These are phyloP conservation scores for Tipula vernalis DNA, from an alignment of 2,888 invertebrate genomes.

Conservation along the genomic window DNA sequence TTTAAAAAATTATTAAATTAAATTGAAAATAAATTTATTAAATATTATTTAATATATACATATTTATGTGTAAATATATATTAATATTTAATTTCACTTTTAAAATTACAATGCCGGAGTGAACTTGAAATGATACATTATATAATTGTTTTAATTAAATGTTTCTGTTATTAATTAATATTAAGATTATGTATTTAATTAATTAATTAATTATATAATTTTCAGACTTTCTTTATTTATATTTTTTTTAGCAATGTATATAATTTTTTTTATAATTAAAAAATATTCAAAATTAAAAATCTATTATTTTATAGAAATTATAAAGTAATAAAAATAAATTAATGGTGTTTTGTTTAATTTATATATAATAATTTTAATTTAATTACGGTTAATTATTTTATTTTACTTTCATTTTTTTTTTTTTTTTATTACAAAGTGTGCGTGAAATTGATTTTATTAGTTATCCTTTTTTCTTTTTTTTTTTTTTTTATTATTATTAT, in stretches of 20 bases:
- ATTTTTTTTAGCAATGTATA: background rate
- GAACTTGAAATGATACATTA: background rate
- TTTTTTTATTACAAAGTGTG: background rate
- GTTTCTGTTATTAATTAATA: background rate
- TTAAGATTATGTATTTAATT: conserved; percentile 4
- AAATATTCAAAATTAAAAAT: background rate
- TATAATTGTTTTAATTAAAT: background rate
- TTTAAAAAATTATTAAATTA: background rate
- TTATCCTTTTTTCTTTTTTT: background rate
- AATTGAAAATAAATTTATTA: background rate
- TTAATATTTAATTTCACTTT: background rate
- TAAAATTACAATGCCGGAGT: background rate
- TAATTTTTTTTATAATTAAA: background rate
- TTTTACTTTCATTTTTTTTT: background rate
- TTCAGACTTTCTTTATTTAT: background rate
- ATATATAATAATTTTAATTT: background rate
- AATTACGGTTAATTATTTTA: background rate
- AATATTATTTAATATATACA: background rate
- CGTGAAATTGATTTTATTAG: background rate
- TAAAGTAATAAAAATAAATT: background rate
- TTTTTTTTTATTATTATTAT: background rate
- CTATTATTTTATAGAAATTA: background rate
- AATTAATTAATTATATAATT: conserved; percentile 4
- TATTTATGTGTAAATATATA: background rate
- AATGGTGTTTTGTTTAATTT: background rate